A percentile compares a stretch with the other conserved stretches of the same genome.
phyloP scores from a whole-genome alignment of 2,113 vertebrate species.

The Gambusia affinis region DNA sequence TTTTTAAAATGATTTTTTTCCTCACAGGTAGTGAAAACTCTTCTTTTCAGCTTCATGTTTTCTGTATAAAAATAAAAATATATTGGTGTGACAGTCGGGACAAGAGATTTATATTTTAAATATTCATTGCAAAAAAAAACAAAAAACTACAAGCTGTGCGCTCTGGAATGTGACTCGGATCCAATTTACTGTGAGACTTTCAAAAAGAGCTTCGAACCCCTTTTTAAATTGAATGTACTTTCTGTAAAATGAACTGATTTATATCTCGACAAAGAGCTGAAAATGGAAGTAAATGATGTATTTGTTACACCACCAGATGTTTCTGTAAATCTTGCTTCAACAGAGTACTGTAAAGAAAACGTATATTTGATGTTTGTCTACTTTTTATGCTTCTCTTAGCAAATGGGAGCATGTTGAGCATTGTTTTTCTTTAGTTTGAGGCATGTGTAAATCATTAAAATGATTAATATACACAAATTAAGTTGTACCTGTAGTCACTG shows the following conservation, averaged over 20 bases:
- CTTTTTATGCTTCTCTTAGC: neutral
- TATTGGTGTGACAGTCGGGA: neutral
- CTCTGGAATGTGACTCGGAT: neutral
- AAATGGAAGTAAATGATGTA: slow-evolving; percentile 19
- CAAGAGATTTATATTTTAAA: neutral
- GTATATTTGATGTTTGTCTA: slow-evolving; percentile 2
- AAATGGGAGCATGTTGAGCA: neutral
- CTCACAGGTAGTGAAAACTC: no score
- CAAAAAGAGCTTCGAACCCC: neutral
- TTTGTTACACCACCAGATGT: slow-evolving; percentile 1
- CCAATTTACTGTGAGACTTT: slow-evolving; percentile 9
- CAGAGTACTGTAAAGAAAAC: slow-evolving; percentile 35
- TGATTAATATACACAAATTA: neutral
- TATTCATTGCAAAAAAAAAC: neutral
- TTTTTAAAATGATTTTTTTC: no score
- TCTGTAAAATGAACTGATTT: slow-evolving; percentile 23
- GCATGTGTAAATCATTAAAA: slow-evolving; percentile 14
- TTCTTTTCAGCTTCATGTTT: neutral
- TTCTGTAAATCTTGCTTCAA: slow-evolving; percentile 10
- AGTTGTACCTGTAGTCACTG: neutral
- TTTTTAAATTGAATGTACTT: slow-evolving; percentile 11
- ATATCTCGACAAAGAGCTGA: slow-evolving; percentile 5
- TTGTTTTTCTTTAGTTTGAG: neutral
- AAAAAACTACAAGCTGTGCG: neutral
- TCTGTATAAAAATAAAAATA: neutral